Base-by-base conservation (phyloP, 2,888 invertebrate species). In the Portevinia maculata region DNA sequence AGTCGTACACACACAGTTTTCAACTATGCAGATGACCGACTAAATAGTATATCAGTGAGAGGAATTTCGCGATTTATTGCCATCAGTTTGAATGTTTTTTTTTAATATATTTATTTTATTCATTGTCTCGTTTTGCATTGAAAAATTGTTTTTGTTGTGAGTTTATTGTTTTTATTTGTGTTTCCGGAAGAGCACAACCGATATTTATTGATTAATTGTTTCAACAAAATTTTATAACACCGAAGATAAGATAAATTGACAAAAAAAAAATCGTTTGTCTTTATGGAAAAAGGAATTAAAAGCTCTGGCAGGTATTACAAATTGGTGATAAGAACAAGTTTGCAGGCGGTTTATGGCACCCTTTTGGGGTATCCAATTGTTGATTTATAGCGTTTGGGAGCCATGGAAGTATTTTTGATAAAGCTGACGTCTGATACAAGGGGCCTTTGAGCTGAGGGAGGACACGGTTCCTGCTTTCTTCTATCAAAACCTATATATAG, bases 1-100 rank as follows among this genome's bases (percentile, higher is more conserved):
- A 39, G 17, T 13, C 9, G 5, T 13, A 8, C 13, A 57, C 30
- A 37, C 48, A 44, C 28, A 55, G 17, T 15, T 30, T 32, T 19
- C 24, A 41, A 21, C 39, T 24, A 9, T 19, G 17, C 24, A 24
- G 24, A 24, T 3, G 32, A 55, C 55, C 37, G 37, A 44, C 39
- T 41, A 34, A 55, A 70, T 76, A 64, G 76, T 70, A 76, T 81
- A 64, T 81, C 70, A 57, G 57, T 70, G 76, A 62, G 81, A 81
- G 81, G 76, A 76, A 81, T 81, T 81, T 76, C 64, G 70, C 81
- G 76, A 81, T 81, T 81, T 81, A 81, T 81, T 81, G 60, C 76
- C 46, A 59, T 52, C 48, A 70, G 64, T 76, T 76, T 65, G 34
- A n/a, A 15, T 19, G 44, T 59, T 71, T 57, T 30, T 52, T 9